Percentiles rank a stretch among this genome's conserved stretches.
phyloP scores from a whole-genome alignment of 2,797 vertebrate species.

The Tinamus major region DNA sequence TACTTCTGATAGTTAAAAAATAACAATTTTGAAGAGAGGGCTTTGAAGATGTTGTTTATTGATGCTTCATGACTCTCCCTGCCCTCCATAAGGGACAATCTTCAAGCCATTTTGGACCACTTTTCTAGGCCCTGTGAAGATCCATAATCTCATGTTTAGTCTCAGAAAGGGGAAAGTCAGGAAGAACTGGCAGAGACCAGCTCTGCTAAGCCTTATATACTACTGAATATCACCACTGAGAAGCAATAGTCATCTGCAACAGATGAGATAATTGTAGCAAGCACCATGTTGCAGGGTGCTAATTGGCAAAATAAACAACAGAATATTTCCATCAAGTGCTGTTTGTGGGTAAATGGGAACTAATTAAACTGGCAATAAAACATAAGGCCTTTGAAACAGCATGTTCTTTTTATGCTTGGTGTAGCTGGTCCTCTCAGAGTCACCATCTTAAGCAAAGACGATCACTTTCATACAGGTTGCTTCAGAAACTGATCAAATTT shows the following conservation, averaged over 20 bases:
- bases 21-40: not conserved
- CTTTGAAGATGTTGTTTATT: not conserved
- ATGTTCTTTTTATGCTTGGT: not conserved
- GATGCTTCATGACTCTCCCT: not conserved
- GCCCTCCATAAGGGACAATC: not conserved
- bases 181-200: not conserved
- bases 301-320: slow-evolving; percentile 41
- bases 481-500: not conserved
- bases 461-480: not conserved
- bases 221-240: slow-evolving; percentile 2
- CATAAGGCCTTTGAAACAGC: slow-evolving; percentile 28
- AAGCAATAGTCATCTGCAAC: not conserved
- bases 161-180: not conserved
- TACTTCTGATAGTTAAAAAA: not conserved
- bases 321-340: slow-evolving; percentile 35
- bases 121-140: not conserved
- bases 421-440: not conserved
- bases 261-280: slow-evolving; percentile 33
- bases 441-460: slow-evolving; percentile 2
- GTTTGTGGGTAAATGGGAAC: slow-evolving; percentile 30
- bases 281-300: not conserved
- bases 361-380: slow-evolving; percentile 46
- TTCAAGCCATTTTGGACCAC: not conserved
- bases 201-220: not conserved
- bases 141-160: not conserved